phyloP scores from a whole-genome alignment of 2,888 invertebrate genomes.

The Eumerus sabulonum region DNA sequence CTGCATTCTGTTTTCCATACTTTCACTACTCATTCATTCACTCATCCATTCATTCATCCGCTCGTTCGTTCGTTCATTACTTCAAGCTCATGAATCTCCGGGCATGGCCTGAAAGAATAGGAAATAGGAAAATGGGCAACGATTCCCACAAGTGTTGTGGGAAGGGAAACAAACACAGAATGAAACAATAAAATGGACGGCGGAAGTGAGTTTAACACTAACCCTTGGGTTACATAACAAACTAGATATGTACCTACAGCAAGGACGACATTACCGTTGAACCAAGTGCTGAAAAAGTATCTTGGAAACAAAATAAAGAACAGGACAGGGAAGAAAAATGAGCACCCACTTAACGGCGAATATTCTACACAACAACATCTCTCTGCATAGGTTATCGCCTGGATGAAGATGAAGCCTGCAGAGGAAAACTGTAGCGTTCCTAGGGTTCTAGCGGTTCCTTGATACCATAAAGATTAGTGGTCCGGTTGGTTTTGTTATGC shows the following conservation, averaged over 20 bases:
- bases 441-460: conserved; percentile 9
- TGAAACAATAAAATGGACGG: background rate
- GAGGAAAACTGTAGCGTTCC: background rate
- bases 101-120: conserved; percentile 11
- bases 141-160: conserved; percentile 58
- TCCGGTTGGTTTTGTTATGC: conserved; percentile 12
- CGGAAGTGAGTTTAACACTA: too few relatives aligned
- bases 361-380: conserved; percentile 30
- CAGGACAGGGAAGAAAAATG: too few relatives aligned
- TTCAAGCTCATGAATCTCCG: conserved; percentile 29
- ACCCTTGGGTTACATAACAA: too few relatives aligned
- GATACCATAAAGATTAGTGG: conserved; percentile 41
- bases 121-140: conserved; percentile 22
- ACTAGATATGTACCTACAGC: background rate
- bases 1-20: conserved; percentile 10
- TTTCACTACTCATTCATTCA: conserved; percentile 47
- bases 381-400: too few relatives aligned
- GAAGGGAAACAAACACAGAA: conserved; percentile 42
- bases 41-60: too few relatives aligned
- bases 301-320: too few relatives aligned
- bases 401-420: too few relatives aligned
- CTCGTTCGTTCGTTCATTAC: conserved; percentile 60
- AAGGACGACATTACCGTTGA: conserved; percentile 38
- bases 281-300: background rate
- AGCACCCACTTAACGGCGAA: conserved; percentile 38